Evolutionary conservation across 2,888 invertebrate species (phyloP).

Genomic region (Scaeva pyrastri): DNA sequence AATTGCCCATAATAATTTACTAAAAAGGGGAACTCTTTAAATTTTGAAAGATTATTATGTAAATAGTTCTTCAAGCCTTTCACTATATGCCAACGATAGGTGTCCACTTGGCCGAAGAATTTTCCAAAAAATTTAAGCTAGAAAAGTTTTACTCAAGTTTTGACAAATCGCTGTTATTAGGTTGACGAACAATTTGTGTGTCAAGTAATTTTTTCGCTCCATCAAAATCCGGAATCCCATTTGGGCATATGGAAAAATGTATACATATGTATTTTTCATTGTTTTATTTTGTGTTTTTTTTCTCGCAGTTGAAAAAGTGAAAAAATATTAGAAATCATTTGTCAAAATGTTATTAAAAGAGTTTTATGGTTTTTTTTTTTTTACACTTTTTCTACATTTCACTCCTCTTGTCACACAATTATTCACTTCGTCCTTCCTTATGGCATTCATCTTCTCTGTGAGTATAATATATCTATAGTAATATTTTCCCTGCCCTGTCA

Average conservation of each 20-base stretch:
- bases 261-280: background rate
- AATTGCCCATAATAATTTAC: too few relatives aligned
- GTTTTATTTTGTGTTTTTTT: background rate
- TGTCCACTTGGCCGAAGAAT: background rate
- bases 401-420: conserved; percentile 38
- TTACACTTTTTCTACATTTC: conserved; percentile 46
- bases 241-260: background rate
- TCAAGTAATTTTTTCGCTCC: conserved; percentile 1
- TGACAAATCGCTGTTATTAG: conserved; percentile 8
- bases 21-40: too few relatives aligned
- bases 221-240: background rate
- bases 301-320: conserved; percentile 2
- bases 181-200: conserved; percentile 16
- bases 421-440: conserved; percentile 50
- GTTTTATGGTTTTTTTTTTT: conserved; percentile 58
- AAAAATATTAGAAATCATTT: conserved; percentile 68
- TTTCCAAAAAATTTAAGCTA: background rate
- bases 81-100: too few relatives aligned
- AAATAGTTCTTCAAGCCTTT: too few relatives aligned
- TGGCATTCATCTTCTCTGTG: conserved; percentile 52
- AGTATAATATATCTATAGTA: background rate
- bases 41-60: too few relatives aligned
- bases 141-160: background rate
- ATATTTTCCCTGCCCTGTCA: conserved; percentile 23
- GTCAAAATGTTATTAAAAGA: conserved; percentile 75